Evolutionary conservation across 2,113 vertebrate species (phyloP), one percentile per base, ranked within the genome.

Genomic region (Fulmarus glacialis): DNA sequence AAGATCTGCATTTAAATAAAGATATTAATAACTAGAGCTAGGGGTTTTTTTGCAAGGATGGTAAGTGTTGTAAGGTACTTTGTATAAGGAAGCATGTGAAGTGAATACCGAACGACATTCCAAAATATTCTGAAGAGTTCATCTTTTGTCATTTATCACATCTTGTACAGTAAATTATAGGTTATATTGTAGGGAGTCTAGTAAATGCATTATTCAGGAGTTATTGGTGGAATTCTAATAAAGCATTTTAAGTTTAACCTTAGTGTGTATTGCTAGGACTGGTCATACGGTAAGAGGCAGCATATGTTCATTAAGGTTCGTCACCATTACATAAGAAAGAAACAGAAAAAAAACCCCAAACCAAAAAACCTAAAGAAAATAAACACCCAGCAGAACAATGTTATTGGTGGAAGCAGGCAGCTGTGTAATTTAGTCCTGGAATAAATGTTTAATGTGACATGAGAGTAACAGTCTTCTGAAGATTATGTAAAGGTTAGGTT

Each of bases 1-100:
- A 94, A 95, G 86, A 95, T 96, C 84, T 97, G 79, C 89, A 97
- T 98, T 98, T 97, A 97, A 98, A 97, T 97, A 93, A 96, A 97
- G 86, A 94, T 96, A 97, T 97, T 97, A 98, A 97, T 98, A 98
- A 91, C 87, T 92, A 72, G 48, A 98, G 48, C 50, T 85, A 58
- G 12, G 26, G 50, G 38, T 96, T 67, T 80, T 94, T 97, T 97
- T 96, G 82, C 66, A 94, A 96, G 74, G 34, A 73, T 94, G 30
- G 70, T 95, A 96, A 95, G 85, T 88, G 24, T 92, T 95, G 91
- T 90, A 88, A 94, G 52, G 86, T 93, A 97, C 79, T 96, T 98
- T 92, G 42, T 97, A 16, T 92, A 96, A 91, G 66, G 95, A 21
- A 94, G 23, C 74, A 87, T 93, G 68, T 94, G 90, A 97, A 94